These are phyloP conservation scores for Troides helena DNA, from an alignment of 2,888 invertebrate genomes.

Conservation along the genomic window DNA sequence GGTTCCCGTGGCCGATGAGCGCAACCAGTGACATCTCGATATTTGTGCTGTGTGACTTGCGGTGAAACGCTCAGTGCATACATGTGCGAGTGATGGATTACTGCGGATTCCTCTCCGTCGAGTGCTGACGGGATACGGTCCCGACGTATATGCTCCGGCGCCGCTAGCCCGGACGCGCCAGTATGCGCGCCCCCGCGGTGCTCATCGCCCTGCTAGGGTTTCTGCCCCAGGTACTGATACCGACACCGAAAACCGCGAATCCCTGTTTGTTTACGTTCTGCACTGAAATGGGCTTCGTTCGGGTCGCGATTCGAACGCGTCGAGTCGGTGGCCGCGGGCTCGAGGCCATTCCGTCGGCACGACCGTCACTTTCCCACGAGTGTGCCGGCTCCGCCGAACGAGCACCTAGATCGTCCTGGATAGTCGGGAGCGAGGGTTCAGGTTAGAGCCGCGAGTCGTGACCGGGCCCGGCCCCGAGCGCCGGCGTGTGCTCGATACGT, in stretches of 20 bases:
- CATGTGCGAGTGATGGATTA: conserved; percentile 78
- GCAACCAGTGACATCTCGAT: conserved; percentile 71
- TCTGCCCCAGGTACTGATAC: conserved; percentile 77
- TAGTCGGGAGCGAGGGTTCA: conserved; percentile 65
- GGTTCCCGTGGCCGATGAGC: conserved; percentile 73
- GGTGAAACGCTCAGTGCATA: conserved; percentile 75
- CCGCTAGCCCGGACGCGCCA: conserved; percentile 77
- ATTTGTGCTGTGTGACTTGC: conserved; percentile 76
- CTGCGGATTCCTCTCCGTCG: conserved; percentile 62
- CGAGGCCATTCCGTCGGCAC: conserved; percentile 52
- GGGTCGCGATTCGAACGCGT: conserved; percentile 36
- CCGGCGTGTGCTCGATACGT: conserved; percentile 72
- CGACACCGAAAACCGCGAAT: conserved; percentile 65
- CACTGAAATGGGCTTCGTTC: conserved; percentile 32
- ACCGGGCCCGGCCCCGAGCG: conserved; percentile 66
- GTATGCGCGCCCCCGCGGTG: conserved; percentile 79
- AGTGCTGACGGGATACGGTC: conserved; percentile 67
- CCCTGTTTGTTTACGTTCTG: conserved; percentile 59
- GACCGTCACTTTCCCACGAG: conserved; percentile 75
- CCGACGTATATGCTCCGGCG: conserved; percentile 75
- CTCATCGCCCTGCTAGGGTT: conserved; percentile 79
- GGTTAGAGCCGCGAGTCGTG: conserved; percentile 66
- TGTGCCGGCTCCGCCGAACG: conserved; percentile 43
- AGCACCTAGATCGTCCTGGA: conserved; percentile 65
- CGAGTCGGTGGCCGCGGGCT: conserved; percentile 37